These are phyloP conservation scores for Sesia apiformis DNA, from an alignment of 2,888 invertebrate genomes.

Conservation along the genomic window DNA sequence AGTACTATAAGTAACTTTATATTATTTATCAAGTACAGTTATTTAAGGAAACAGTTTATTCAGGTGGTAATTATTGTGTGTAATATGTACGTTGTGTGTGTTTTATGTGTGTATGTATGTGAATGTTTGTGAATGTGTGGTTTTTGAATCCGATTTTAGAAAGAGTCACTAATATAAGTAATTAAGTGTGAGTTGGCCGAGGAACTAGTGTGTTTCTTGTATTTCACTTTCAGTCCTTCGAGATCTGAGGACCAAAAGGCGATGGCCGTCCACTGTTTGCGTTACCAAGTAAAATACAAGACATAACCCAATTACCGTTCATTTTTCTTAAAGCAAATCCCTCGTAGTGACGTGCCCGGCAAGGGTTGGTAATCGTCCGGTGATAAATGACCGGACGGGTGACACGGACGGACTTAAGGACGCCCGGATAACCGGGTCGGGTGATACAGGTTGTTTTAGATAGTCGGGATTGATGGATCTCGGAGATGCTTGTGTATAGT, in stretches of 20 bases:
- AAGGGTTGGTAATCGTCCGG: conserved; percentile 12
- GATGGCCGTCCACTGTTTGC: no score
- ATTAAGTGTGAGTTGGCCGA: no score
- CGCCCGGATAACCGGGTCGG: conserved; percentile 44
- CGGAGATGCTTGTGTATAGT: not conserved
- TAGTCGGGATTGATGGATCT: conserved; percentile 50
- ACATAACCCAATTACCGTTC: conserved; percentile 7
- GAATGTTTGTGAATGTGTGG: not conserved
- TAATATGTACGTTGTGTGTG: no score
- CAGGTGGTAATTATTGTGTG: no score
- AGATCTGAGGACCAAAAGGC: no score
- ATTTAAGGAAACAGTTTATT: no score
- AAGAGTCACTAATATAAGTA: no score
- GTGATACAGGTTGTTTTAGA: conserved; percentile 36
- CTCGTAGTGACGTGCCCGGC: not conserved
- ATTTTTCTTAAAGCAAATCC: conserved; percentile 6
- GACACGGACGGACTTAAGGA: conserved; percentile 10
- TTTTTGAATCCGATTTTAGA: no score
- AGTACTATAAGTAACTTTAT: no score
- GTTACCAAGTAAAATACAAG: conserved; percentile 13
- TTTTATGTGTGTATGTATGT: not conserved
- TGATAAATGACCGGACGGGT: conserved; percentile 55
- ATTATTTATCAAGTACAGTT: no score
- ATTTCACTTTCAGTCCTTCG: no score
- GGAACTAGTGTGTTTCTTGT: no score